Conservation (phyloP, 2,888 invertebrate species). For the Oasisia sp. region DNA sequence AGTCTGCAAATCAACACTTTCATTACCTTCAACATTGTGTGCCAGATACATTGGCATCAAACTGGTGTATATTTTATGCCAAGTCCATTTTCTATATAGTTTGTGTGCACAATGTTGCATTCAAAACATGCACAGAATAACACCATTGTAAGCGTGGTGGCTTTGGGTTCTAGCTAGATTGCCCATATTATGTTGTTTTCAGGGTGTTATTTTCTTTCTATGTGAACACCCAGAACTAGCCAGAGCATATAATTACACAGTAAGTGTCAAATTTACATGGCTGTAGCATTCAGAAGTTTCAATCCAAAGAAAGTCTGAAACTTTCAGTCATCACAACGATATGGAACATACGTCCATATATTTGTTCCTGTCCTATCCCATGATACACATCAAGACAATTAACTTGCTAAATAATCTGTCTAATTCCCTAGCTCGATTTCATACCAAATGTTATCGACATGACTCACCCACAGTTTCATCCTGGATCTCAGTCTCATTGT, state of each 20-base stretch:
- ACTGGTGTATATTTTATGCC: not conserved
- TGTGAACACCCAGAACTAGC: not conserved
- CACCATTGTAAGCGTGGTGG: not conserved
- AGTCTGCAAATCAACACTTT: constrained; percentile 40
- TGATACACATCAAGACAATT: not conserved
- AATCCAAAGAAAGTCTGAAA: not conserved
- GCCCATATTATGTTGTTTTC: not conserved
- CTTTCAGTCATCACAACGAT: no score
- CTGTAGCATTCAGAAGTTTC: not conserved
- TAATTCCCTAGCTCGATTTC: not conserved
- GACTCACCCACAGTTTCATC: constrained; percentile 43
- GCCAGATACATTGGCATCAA: not conserved
- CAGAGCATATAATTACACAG: not conserved
- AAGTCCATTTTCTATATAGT: not conserved
- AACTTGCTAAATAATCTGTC: not conserved
- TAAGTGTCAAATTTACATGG: not conserved
- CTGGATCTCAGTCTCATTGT: constrained; percentile 53
- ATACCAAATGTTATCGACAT: not conserved
- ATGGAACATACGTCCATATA: not conserved
- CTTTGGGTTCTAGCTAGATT: not conserved
- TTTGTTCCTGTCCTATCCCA: not conserved
- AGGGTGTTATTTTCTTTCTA: not conserved
- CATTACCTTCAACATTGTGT: not conserved
- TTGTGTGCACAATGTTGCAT: not conserved
- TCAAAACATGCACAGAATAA: not conserved